Conservation (phyloP, 1,140 invertebrate genomes). For the Gryllus bimaculatus region DNA sequence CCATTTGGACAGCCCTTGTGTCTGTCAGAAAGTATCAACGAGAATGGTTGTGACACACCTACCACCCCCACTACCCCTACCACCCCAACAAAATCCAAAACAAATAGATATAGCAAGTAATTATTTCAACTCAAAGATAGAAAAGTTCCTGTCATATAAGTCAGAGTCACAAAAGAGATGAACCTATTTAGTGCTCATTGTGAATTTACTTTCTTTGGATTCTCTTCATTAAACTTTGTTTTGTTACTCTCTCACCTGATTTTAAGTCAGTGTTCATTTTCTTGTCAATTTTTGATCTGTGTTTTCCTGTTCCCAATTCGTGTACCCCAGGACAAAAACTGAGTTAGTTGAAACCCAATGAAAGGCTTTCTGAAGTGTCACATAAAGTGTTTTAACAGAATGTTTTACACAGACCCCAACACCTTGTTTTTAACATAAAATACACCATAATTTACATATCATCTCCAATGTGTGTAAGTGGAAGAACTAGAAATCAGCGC, state of each 20-base stretch:
- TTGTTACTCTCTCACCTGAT: neutral
- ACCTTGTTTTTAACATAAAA: neutral
- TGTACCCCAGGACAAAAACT: neutral
- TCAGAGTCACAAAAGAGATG: neutral
- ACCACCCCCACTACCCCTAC: neutral
- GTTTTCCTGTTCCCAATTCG: neutral
- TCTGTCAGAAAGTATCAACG: slow-evolving; percentile 39
- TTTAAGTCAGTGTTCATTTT: neutral
- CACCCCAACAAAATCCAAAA: slow-evolving; percentile 10
- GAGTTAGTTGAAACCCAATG: neutral
- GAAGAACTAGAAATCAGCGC: neutral
- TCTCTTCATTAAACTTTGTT: neutral
- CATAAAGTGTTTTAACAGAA: neutral
- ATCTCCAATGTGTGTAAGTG: neutral
- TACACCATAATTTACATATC: neutral
- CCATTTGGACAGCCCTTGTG: slow-evolving; percentile 65
- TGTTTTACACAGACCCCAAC: neutral
- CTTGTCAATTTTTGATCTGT: neutral
- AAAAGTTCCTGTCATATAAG: neutral
- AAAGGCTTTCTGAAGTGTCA: neutral
- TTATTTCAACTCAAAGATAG: too few species aligned
- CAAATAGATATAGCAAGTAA: slow-evolving; percentile 18
- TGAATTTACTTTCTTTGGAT: neutral
- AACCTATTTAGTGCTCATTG: neutral
- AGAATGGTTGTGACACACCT: slow-evolving; percentile 34